Percentiles rank a stretch among this genome's conserved stretches.
phyloP scores from a whole-genome alignment of 2,113 vertebrate genomes.

The Bungarus multicinctus region DNA sequence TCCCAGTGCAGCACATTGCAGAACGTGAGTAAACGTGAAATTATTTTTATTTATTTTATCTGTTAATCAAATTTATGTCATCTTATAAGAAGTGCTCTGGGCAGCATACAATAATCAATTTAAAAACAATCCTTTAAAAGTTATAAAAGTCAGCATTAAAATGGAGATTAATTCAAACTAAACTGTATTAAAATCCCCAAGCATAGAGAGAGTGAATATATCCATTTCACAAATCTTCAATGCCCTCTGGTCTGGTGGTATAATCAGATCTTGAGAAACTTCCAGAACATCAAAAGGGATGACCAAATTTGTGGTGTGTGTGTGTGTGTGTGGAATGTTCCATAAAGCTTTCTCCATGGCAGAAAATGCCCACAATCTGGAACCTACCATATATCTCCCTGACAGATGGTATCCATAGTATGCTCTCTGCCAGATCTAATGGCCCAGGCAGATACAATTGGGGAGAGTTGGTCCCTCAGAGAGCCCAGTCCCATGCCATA shows the following conservation, averaged over 20 bases:
- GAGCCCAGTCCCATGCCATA: background rate
- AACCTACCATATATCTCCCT: background rate
- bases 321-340: background rate
- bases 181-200: background rate
- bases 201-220: background rate
- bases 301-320: background rate
- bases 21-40: constrained; percentile 86
- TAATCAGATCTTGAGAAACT: background rate
- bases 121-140: background rate
- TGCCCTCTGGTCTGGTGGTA: too few species aligned
- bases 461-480: background rate
- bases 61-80: background rate
- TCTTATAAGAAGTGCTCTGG: background rate
- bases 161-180: background rate
- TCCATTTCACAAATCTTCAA: background rate
- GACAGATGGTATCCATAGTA: background rate
- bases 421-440: background rate
- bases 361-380: background rate
- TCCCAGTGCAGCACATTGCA: constrained; percentile 92
- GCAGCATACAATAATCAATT: background rate
- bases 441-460: background rate
- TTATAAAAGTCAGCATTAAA: background rate
- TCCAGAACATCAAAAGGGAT: background rate
- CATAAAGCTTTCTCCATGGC: background rate
- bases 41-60: background rate